These are phyloP conservation scores for Teleopsis dalmanni DNA, from an alignment of 1,140 invertebrate genomes.

Conservation along the genomic window DNA sequence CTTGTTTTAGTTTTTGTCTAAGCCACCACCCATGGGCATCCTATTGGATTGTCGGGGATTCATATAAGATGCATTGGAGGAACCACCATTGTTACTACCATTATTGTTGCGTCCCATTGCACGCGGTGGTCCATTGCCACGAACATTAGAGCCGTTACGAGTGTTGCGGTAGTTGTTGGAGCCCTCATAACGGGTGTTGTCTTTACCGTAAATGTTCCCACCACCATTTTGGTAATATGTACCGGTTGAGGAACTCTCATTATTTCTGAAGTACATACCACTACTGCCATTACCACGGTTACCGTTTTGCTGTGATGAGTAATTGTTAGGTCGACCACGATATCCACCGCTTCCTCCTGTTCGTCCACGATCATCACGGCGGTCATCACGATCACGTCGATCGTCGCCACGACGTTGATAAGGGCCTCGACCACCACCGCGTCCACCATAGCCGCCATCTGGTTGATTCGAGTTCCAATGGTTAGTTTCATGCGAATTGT, in stretches of 20 bases:
- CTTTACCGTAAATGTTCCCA: constrained; percentile 10
- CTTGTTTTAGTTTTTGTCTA: constrained; percentile 29
- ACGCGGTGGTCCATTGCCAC: constrained; percentile 26
- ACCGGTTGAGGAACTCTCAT: constrained; percentile 20
- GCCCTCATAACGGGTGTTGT: constrained; percentile 31
- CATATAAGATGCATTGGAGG: constrained; percentile 24
- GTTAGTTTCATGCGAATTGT: constrained; percentile 18
- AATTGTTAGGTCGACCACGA: constrained; percentile 18
- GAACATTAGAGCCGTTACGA: constrained; percentile 16
- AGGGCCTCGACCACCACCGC: no score
- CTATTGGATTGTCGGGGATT: constrained; percentile 33
- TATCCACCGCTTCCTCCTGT: no score
- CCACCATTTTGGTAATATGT: constrained; percentile 27
- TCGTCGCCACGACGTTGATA: no score
- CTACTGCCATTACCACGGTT: constrained; percentile 17
- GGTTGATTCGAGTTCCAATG: constrained; percentile 28
- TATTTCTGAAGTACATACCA: constrained; percentile 39
- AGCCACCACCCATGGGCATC: constrained; percentile 30
- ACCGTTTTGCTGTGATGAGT: constrained; percentile 31
- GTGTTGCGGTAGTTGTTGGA: constrained; percentile 18
- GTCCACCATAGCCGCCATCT: no score
- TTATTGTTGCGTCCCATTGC: constrained; percentile 19
- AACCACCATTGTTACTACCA: constrained; percentile 14
- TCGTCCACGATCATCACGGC: no score
- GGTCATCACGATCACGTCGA: no score